Conservation (phyloP, 2,113 vertebrate genomes). For the Raphicerus campestris region DNA sequence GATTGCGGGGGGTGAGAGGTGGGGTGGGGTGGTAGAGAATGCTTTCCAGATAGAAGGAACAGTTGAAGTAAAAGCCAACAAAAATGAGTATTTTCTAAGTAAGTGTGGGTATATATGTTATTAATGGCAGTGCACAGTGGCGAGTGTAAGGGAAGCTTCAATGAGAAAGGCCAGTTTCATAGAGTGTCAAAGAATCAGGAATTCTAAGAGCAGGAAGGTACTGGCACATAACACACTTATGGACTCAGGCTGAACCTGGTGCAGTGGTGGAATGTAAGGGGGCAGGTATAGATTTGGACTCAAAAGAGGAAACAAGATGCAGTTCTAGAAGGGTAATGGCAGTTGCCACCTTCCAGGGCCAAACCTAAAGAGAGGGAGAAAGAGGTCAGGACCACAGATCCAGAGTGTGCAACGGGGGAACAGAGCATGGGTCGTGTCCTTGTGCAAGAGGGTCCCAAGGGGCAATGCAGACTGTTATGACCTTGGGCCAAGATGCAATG, state of each 20-base stretch:
- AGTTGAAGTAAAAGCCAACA: not conserved
- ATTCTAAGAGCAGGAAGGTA: not conserved
- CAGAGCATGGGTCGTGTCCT: not conserved
- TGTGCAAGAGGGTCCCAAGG: not conserved
- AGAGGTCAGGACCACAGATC: not conserved
- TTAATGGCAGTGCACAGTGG: no score
- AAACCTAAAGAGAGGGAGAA: not conserved
- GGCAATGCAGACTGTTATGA: not conserved
- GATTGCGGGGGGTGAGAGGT: not conserved
- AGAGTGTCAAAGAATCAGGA: not conserved
- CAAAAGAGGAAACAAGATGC: not conserved
- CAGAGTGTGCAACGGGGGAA: not conserved
- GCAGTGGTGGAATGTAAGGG: not conserved
- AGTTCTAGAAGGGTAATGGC: not conserved
- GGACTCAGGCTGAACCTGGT: not conserved
- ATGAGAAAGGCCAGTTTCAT: not conserved
- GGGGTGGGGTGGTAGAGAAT: not conserved
- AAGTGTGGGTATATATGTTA: not conserved
- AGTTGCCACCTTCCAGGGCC: not conserved
- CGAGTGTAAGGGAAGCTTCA: not conserved
- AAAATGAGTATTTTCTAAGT: not conserved
- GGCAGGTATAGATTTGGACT: not conserved
- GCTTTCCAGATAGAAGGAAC: not conserved
- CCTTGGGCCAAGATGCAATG: not conserved
- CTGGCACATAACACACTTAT: fast-evolving